Conservation (phyloP, 2,888 invertebrate species). For the Orthosia incerta region DNA sequence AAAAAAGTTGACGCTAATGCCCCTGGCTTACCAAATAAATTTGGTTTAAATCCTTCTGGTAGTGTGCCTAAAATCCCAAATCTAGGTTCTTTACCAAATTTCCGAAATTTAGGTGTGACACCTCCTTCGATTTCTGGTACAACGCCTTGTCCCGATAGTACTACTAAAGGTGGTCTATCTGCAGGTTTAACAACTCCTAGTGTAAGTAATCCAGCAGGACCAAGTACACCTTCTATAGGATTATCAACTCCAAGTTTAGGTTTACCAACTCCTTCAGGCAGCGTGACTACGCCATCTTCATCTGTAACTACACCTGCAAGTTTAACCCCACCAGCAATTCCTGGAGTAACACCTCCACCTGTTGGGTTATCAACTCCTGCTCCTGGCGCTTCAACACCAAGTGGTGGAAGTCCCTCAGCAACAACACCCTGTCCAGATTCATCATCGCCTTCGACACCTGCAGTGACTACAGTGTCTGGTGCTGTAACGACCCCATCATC, state of each 20-base stretch:
- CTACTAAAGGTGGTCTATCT: background rate
- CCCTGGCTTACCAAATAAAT: background rate
- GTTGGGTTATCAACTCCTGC: background rate
- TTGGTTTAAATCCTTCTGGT: background rate
- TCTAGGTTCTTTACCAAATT: background rate
- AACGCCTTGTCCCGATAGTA: background rate
- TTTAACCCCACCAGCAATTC: background rate
- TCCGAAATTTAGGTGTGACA: background rate
- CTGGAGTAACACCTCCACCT: background rate
- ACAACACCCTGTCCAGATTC: background rate
- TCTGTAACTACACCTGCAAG: background rate
- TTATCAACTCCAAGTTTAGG: background rate
- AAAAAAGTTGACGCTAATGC: accelerated
- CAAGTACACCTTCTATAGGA: background rate
- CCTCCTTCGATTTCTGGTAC: conserved; percentile 2
- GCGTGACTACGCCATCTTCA: background rate
- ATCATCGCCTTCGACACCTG: background rate
- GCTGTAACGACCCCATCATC: background rate
- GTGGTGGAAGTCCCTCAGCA: background rate
- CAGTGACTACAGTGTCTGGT: too few species aligned
- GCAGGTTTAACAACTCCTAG: background rate
- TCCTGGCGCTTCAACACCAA: background rate
- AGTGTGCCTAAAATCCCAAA: background rate
- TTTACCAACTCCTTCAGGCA: background rate
- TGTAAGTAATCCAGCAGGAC: background rate